Evolutionary conservation across 2,888 invertebrate genomes (phyloP).

Genomic region (Danaus chrysippus): DNA sequence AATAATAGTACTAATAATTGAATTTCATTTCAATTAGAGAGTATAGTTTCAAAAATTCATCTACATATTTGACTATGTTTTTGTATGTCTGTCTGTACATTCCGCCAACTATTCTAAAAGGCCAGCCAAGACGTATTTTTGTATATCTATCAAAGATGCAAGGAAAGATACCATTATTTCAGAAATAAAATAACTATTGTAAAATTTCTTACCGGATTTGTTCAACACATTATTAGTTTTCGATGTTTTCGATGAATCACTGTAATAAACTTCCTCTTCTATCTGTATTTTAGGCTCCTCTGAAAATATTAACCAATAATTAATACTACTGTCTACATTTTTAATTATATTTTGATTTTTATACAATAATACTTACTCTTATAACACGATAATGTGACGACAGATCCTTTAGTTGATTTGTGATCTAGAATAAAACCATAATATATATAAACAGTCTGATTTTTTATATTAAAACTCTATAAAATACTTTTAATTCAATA

Average conservation of each 20-base stretch:
- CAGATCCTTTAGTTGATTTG: conserved; percentile 77
- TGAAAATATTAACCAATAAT: conserved; percentile 34
- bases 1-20: too few species aligned
- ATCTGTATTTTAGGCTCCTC: conserved; percentile 73
- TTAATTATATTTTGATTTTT: not conserved
- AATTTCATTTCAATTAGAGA: too few species aligned
- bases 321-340: not conserved
- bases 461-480: not conserved
- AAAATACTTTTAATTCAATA: conserved; percentile 13
- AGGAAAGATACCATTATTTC: too few species aligned
- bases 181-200: too few species aligned
- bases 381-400: conserved; percentile 79
- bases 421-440: conserved; percentile 69
- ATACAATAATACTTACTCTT: conserved; percentile 75
- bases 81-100: too few species aligned
- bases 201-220: conserved; percentile 48
- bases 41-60: too few species aligned
- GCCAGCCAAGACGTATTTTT: too few species aligned
- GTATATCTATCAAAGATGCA: too few species aligned
- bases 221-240: conserved; percentile 58
- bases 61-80: too few species aligned
- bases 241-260: conserved; percentile 56
- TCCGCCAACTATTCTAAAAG: too few species aligned
- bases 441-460: conserved; percentile 19
- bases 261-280: conserved; percentile 66